Conservation (phyloP, 2,113 vertebrate species). For the Paralichthys olivaceus region DNA sequence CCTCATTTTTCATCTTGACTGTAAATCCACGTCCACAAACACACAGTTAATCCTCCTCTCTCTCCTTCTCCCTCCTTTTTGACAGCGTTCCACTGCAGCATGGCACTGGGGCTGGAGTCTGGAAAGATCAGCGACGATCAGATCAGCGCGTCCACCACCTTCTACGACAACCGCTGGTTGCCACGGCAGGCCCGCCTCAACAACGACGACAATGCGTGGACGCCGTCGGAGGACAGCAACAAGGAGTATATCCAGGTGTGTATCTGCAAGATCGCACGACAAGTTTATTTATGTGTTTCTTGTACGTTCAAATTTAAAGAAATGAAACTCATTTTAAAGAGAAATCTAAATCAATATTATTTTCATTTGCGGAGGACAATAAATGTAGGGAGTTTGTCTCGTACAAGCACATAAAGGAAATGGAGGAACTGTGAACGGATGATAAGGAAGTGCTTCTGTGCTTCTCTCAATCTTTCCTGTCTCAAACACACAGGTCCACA, state of each 20-base stretch:
- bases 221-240: conserved; percentile 93
- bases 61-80: background rate
- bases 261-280: background rate
- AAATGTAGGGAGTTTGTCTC: background rate
- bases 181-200: conserved; percentile 95
- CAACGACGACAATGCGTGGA: conserved; percentile 96
- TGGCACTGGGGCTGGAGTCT: conserved; percentile 94
- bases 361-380: background rate
- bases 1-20: background rate
- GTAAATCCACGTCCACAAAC: background rate
- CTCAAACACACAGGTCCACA: background rate
- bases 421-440: conserved; percentile 58
- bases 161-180: conserved; percentile 91
- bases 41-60: background rate
- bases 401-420: conserved; percentile 32
- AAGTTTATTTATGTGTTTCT: background rate
- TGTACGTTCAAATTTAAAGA: background rate
- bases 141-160: conserved; percentile 91
- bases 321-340: no score
- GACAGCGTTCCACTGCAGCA: conserved; percentile 92
- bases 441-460: conserved; percentile 65
- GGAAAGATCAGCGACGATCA: conserved; percentile 95
- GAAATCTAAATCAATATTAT: no score
- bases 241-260: conserved; percentile 94
- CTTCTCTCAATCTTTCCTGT: conserved; percentile 70